These are phyloP conservation scores for Sylvicola cinctus DNA, from an alignment of 2,888 invertebrate genomes.

Conservation along the genomic window DNA sequence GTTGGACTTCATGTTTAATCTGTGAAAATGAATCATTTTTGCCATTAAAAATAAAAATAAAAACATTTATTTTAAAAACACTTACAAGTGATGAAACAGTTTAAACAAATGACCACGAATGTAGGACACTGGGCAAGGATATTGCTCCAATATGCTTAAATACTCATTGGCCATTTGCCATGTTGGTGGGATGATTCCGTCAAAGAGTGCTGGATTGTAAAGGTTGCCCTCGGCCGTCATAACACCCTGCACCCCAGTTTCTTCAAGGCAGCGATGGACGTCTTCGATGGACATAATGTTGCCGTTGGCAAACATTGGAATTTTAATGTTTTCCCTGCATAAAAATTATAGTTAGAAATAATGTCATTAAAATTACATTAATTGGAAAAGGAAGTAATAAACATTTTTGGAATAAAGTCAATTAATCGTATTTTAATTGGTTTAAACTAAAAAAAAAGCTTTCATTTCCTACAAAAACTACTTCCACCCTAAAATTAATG, in stretches of 20 bases:
- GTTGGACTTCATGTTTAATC: conserved; percentile 56
- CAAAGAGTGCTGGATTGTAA: conserved; percentile 91
- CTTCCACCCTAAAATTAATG: no score
- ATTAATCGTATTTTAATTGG: no score
- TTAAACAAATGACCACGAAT: conserved; percentile 92
- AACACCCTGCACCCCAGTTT: conserved; percentile 69
- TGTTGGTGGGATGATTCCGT: conserved; percentile 49
- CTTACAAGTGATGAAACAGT: conserved; percentile 82
- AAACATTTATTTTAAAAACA: conserved; percentile 10
- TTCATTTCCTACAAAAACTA: no score
- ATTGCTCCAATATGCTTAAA: conserved; percentile 53
- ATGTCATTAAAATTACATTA: conserved; percentile 1
- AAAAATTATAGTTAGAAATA: conserved; percentile 16
- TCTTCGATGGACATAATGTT: conserved; percentile 87
- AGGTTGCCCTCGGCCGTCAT: conserved; percentile 92
- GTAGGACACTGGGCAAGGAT: conserved; percentile 78
- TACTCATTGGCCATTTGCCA: conserved; percentile 86
- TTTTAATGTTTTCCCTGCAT: conserved; percentile 52
- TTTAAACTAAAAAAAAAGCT: no score
- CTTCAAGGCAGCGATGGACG: conserved; percentile 59
- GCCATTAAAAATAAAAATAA: conserved; percentile 2
- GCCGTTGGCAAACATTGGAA: conserved; percentile 95
- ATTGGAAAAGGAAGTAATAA: conserved; percentile 3
- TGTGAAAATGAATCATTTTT: conserved; percentile 18
- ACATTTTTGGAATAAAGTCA: conserved; percentile 7